Percentiles rank a stretch among this genome's conserved stretches.
Evolutionary conservation across 92 coral and sea anemone genomes (phyloP).

Genomic region (Epizoanthus illoricatus): DNA sequence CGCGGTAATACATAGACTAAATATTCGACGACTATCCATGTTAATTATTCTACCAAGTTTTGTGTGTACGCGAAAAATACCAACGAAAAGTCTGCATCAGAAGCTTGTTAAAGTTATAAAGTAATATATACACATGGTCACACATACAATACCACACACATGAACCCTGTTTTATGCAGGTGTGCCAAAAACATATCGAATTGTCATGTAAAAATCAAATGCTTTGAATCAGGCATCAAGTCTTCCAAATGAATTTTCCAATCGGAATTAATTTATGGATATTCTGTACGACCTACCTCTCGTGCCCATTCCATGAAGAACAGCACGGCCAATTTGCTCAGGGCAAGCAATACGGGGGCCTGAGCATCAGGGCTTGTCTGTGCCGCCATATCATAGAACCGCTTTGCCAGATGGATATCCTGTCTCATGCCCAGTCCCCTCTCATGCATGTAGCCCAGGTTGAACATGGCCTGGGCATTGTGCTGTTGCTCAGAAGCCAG

Average conservation of each 20-base stretch:
- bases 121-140: too few species aligned
- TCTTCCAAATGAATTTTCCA: neutral
- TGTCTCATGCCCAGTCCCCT: constrained; percentile 99
- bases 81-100: too few species aligned
- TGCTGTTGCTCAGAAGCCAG: constrained; percentile 93
- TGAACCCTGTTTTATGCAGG: too few species aligned
- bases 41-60: too few species aligned
- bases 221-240: too few species aligned
- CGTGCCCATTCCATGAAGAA: constrained; percentile 90
- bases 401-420: constrained; percentile 95
- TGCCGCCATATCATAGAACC: constrained; percentile 99
- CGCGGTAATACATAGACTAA: too few species aligned
- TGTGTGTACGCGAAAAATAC: too few species aligned
- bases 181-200: neutral
- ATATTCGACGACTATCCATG: too few species aligned
- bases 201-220: neutral
- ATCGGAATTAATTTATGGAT: neutral
- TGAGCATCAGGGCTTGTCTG: constrained; percentile 97
- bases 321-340: constrained; percentile 78
- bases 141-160: too few species aligned
- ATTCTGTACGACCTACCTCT: constrained; percentile 57
- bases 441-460: constrained; percentile 99
- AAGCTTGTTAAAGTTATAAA: too few species aligned
- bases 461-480: constrained; percentile 98
- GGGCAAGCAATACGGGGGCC: constrained; percentile 93